Conservation (phyloP, 2,888 invertebrate genomes). For the Drosophila mayaguana region DNA sequence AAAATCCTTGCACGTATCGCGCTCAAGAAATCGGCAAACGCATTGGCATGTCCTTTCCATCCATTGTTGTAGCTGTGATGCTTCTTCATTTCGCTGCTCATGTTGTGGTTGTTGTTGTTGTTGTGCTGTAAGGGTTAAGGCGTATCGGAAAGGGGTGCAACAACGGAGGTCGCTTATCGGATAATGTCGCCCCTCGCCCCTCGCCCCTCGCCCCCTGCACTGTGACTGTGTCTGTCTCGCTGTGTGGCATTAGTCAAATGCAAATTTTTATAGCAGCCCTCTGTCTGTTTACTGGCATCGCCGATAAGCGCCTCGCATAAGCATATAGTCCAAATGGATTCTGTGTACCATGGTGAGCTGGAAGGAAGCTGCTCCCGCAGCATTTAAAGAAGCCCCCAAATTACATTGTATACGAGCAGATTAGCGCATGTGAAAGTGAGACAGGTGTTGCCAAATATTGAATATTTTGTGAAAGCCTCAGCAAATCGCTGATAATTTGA, state of each 20-base stretch:
- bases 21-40: conserved; percentile 78
- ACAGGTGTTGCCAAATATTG: not conserved
- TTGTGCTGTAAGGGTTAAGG: conserved; percentile 59
- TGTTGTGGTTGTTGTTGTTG: conserved; percentile 25
- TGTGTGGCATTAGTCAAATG: conserved; percentile 75
- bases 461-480: not conserved
- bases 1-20: conserved; percentile 79
- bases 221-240: conserved; percentile 7
- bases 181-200: conserved; percentile 23
- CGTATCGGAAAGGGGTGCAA: conserved; percentile 13
- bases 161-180: conserved; percentile 36
- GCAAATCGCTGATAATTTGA: not conserved
- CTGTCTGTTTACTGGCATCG: conserved; percentile 72
- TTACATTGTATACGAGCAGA: conserved; percentile 19
- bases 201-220: conserved; percentile 8
- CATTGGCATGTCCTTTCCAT: conserved; percentile 70
- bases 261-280: conserved; percentile 75
- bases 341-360: not conserved
- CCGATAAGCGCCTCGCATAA: conserved; percentile 72
- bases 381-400: conserved; percentile 5
- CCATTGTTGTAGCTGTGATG: conserved; percentile 44
- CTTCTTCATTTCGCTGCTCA: conserved; percentile 21
- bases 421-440: conserved; percentile 4
- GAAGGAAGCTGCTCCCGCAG: conserved; percentile 12
- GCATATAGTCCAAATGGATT: conserved; percentile 55